A percentile compares a stretch with the other conserved stretches of the same genome.
Evolutionary conservation across 2,888 invertebrate genomes (phyloP).

Genomic region (Lepidocyrtoides sp.): DNA sequence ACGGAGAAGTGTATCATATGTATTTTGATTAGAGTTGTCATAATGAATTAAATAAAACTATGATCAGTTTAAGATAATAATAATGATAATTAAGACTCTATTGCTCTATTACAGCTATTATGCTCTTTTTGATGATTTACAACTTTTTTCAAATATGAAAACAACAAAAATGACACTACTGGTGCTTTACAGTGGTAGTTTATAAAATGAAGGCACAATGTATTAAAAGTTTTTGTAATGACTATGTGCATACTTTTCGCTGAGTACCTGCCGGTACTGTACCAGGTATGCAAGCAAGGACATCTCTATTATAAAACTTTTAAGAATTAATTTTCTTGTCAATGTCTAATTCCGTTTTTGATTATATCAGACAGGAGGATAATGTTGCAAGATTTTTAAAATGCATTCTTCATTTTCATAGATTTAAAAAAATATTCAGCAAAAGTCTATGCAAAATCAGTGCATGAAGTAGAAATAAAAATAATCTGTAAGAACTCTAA

Average conservation of each 20-base stretch:
- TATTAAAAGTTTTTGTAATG: neutral
- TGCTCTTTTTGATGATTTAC: too few relatives aligned
- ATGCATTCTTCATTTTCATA: too few relatives aligned
- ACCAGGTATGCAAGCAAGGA: neutral
- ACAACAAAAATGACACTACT: slow-evolving; percentile 16
- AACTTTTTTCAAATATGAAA: neutral
- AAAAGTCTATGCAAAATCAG: neutral
- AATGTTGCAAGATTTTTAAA: too few relatives aligned
- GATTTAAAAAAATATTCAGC: too few relatives aligned
- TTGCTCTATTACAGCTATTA: too few relatives aligned
- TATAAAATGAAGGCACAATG: neutral
- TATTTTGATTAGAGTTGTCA: neutral
- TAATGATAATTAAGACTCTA: too few relatives aligned
- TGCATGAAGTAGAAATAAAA: too few relatives aligned
- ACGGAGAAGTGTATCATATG: too few relatives aligned
- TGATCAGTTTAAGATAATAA: too few relatives aligned
- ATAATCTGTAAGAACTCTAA: too few relatives aligned
- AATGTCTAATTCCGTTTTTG: neutral
- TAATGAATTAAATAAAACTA: neutral
- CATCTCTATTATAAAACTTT: neutral
- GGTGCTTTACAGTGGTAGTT: slow-evolving; percentile 21
- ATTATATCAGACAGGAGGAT: too few relatives aligned
- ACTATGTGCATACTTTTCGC: too few relatives aligned
- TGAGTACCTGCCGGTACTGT: neutral
- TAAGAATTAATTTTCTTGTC: neutral